Conservation (phyloP, 2,797 vertebrate species). For the Fistularia commersonii region DNA sequence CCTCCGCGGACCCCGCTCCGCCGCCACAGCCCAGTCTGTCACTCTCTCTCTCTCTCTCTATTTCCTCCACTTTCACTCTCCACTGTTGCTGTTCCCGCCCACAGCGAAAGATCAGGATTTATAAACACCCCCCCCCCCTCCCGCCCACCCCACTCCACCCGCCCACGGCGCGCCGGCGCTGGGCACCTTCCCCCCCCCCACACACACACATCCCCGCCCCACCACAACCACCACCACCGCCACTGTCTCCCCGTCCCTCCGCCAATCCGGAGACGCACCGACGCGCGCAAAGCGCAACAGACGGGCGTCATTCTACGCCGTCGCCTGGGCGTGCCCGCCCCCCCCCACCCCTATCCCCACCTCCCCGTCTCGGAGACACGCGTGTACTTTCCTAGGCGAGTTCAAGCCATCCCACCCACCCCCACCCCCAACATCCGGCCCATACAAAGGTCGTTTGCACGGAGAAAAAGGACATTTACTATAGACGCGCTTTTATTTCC, state of each 20-base stretch:
- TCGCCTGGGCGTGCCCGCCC: conserved; percentile 56
- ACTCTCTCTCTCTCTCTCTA: conserved; percentile 41
- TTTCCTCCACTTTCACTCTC: conserved; percentile 58
- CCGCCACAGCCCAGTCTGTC: conserved; percentile 63
- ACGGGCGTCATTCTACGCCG: conserved; percentile 65
- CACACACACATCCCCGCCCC: conserved; percentile 61
- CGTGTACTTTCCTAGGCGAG: too few relatives aligned
- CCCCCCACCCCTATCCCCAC: conserved; percentile 24
- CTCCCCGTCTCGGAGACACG: too few relatives aligned
- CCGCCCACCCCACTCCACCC: conserved; percentile 44
- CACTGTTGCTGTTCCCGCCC: conserved; percentile 72
- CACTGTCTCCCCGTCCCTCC: too few relatives aligned
- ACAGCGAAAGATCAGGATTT: conserved; percentile 64
- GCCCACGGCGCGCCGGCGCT: conserved; percentile 60
- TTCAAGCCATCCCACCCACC: too few relatives aligned
- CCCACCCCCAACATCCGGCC: too few relatives aligned
- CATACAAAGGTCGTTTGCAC: too few relatives aligned
- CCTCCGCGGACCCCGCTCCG: conserved; percentile 67
- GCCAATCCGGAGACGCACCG: too few relatives aligned
- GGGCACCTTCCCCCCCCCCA: conserved; percentile 34
- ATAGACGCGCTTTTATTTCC: too few relatives aligned
- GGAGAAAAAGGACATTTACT: too few relatives aligned
- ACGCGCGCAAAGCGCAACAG: conserved; percentile 28
- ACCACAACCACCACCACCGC: conserved; percentile 1
- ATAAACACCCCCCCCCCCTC: conserved; percentile 61